Percentiles rank a stretch among this genome's conserved stretches.
phyloP scores from a whole-genome alignment of 2,888 invertebrate genomes.

The Aromia moschata region DNA sequence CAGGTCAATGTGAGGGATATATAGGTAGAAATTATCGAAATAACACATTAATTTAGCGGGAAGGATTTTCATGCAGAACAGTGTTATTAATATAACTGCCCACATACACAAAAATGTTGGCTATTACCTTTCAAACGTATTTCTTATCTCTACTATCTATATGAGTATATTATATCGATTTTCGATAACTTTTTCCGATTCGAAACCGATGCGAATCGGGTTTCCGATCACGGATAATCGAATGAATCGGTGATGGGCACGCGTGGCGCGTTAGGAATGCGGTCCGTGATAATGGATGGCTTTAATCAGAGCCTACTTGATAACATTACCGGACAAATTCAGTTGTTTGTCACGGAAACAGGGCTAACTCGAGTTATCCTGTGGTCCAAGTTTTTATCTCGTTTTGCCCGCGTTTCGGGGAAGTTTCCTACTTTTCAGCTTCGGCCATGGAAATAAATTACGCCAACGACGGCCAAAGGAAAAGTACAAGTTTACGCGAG shows the following conservation, averaged over 20 bases:
- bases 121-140: too few relatives aligned
- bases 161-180: too few relatives aligned
- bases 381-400: conserved; percentile 24
- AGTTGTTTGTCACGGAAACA: conserved; percentile 25
- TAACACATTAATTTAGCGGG: too few relatives aligned
- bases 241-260: not conserved
- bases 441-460: not conserved
- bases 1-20: too few relatives aligned
- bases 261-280: not conserved
- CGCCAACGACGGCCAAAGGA: not conserved
- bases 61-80: too few relatives aligned
- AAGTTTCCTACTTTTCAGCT: not conserved
- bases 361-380: conserved; percentile 24
- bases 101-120: too few relatives aligned
- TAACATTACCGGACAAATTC: conserved; percentile 25
- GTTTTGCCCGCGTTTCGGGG: conserved; percentile 13
- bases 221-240: not conserved
- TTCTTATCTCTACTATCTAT: too few relatives aligned
- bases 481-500: not conserved
- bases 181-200: too few relatives aligned
- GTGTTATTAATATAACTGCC: too few relatives aligned
- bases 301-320: conserved; percentile 23
- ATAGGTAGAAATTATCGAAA: too few relatives aligned
- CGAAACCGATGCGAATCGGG: too few relatives aligned
- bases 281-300: conserved; percentile 15